Evolutionary conservation across 2,797 vertebrate species (phyloP), one percentile per base, ranked within the genome.

Genomic region (Lutra lutra): DNA sequence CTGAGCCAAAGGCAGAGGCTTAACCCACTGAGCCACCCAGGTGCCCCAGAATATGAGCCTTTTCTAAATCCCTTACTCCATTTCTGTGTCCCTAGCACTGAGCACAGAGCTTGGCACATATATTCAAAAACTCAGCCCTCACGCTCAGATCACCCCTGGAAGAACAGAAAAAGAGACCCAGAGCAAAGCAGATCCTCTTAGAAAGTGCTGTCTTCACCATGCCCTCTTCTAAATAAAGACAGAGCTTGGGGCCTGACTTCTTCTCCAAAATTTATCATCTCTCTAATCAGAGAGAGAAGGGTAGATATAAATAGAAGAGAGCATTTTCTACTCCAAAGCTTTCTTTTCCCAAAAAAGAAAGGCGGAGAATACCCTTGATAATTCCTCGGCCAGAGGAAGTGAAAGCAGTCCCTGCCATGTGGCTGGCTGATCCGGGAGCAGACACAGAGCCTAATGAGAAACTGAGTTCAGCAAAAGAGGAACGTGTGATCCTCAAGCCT

Each of bases 291-390:
- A 80, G 66, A 75, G 35, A 92, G 77, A 77, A 90, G 43, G 83
- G 62, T 27, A 12, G 35, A 64, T 91, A 95, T 86, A 96, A 97
- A 97, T 95, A 96, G 83, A 94, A 93, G 80, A 79, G 60, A 92
- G 43, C 35, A 5, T 83, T 92, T 91, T 96, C 86, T 87, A 95
- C n/a, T 92, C 88, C 89, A 95, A 94, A 91, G 75, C 83, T 95
- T 97, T 84, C 87, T 96, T 95, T 86, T 70, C 58, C 77, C 84
- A 77, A 75, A 93, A 90, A 86, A 92, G 82, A 91, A 94, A 96
- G 79, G 43, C 18, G 0, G 79, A 82, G 91, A 97, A 97, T 91
- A 77, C 94, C 91, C 96, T 95, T 86, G 96, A 82, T 95, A 97
- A 96, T 96, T 96, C 73, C n/a, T 82, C 3, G 4, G 85, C 93